Evolutionary conservation across 2,888 invertebrate species (phyloP).

Genomic region (Agrochola lota): DNA sequence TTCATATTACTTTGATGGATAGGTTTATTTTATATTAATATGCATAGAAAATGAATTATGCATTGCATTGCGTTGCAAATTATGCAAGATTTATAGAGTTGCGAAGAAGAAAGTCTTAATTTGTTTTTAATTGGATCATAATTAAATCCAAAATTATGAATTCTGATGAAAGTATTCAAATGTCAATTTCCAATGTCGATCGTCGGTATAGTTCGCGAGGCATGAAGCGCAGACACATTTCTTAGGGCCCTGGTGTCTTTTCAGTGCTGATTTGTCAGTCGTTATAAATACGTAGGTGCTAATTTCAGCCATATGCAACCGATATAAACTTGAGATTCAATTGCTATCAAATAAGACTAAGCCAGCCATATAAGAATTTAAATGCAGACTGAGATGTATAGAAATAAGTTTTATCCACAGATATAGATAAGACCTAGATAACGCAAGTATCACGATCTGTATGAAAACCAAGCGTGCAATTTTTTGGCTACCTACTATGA

Average conservation of each 20-base stretch:
- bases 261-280: background rate
- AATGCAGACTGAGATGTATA: background rate
- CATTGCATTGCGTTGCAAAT: conserved; percentile 21
- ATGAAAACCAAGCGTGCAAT: no score
- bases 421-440: no score
- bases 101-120: conserved; percentile 52
- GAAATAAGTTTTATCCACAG: background rate
- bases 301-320: background rate
- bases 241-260: background rate
- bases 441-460: no score
- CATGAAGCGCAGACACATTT: background rate
- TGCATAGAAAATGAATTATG: conserved; percentile 25
- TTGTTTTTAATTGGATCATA: conserved; percentile 47
- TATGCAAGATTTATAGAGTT: conserved; percentile 39
- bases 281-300: no score
- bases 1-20: conserved; percentile 4
- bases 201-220: no score
- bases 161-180: conserved; percentile 22
- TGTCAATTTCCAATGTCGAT: background rate
- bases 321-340: background rate
- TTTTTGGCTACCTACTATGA: no score
- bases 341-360: background rate
- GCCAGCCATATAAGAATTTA: background rate
- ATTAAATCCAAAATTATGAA: conserved; percentile 37
- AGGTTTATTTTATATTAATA: conserved; percentile 5